Conservation (phyloP, 2,113 vertebrate genomes). For the Hymenochirus boettgeri region DNA sequence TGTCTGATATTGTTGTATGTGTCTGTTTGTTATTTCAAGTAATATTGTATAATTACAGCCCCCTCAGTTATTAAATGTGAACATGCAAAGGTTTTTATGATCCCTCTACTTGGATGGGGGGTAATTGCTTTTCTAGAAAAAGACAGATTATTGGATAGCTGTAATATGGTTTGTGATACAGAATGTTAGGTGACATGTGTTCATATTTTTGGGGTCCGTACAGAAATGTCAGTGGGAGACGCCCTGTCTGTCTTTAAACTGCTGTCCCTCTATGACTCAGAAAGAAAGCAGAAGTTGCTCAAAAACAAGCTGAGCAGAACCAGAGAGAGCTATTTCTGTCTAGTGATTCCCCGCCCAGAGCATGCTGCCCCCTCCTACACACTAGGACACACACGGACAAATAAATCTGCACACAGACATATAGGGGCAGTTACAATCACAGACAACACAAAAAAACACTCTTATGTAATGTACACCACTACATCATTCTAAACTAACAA, state of each 20-base stretch:
- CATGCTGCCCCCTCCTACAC: constrained; percentile 24
- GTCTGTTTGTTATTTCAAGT: no score
- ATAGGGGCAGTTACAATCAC: constrained; percentile 1
- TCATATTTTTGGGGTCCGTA: neutral
- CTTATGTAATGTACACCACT: no score
- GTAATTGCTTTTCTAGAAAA: no score
- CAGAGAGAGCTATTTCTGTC: constrained; percentile 34
- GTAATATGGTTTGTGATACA: neutral
- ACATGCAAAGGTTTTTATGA: no score
- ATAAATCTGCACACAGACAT: neutral
- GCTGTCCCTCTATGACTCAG: constrained; percentile 26
- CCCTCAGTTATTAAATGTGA: no score
- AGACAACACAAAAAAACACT: neutral
- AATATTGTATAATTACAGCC: no score
- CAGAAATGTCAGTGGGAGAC: neutral
- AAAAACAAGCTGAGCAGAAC: constrained; percentile 34
- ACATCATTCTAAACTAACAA: no score
- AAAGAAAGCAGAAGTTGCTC: constrained; percentile 39
- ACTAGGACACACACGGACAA: neutral
- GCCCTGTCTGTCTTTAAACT: neutral
- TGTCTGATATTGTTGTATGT: no score
- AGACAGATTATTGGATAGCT: no score
- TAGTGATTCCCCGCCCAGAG: constrained; percentile 18
- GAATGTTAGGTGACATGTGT: no score
- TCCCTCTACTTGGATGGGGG: no score